Conservation (phyloP, 2,888 invertebrate species). For the Cephonodes hylas region DNA sequence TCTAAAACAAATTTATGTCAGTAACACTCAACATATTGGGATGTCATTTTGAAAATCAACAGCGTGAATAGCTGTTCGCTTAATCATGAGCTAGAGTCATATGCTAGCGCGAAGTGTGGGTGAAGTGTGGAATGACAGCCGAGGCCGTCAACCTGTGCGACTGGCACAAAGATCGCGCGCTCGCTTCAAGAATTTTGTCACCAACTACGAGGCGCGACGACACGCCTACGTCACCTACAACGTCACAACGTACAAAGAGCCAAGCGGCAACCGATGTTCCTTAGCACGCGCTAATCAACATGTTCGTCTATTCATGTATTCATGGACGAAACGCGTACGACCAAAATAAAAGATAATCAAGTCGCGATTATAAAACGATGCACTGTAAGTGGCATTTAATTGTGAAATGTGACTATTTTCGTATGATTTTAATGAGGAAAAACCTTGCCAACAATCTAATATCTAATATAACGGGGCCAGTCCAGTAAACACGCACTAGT, state of each 20-base stretch:
- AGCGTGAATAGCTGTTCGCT: constrained; percentile 11
- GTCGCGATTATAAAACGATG: not conserved
- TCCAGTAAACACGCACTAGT: not conserved
- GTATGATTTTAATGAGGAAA: too few species aligned
- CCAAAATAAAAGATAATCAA: not conserved
- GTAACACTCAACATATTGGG: not conserved
- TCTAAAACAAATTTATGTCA: not conserved
- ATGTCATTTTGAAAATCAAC: not conserved
- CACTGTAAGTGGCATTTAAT: too few species aligned
- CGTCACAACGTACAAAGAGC: constrained; percentile 32
- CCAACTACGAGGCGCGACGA: constrained; percentile 29
- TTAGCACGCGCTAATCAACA: not conserved
- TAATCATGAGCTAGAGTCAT: constrained; percentile 19
- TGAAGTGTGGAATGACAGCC: constrained; percentile 24
- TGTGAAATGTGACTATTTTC: too few species aligned
- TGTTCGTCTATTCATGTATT: not conserved
- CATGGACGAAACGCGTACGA: not conserved
- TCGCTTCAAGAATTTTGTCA: constrained; percentile 28
- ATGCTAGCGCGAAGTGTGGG: constrained; percentile 20
- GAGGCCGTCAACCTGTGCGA: constrained; percentile 32
- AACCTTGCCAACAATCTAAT: not conserved
- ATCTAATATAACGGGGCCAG: not conserved
- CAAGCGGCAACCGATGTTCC: constrained; percentile 21
- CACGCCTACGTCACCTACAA: constrained; percentile 34
- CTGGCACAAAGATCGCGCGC: constrained; percentile 43